Base-by-base conservation (phyloP, 2,888 invertebrate genomes). In the Ophion ellenae region DNA sequence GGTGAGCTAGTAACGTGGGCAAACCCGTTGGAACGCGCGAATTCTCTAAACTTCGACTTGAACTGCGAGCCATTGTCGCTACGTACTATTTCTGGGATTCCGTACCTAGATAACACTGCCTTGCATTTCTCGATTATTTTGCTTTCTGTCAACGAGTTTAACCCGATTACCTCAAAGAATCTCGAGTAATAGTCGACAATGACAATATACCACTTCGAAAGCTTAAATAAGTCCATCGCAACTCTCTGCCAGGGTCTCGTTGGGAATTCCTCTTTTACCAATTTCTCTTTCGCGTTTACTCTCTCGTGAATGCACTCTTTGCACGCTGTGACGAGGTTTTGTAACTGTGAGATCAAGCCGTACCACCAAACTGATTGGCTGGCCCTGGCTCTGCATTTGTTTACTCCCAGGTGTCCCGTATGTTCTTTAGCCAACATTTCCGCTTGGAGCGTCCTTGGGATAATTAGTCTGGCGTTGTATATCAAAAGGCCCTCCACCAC, bases 81-180 rank as follows among this genome's bases (percentile, higher is more conserved):
- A 64, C 88, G 77, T 17, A 90, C 87, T 11, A 87, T 83, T 71
- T 90, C 89, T 11, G 89, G 88, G 20, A 90, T 86, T 14, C 89
- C 90, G 61, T 40, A 69, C 17, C 77, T 59, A n/a, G 77, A 69
- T 40, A 78, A 78, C 10, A 78, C 57, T 69, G 81, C 75, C 83
- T 89, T 73, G 59, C 83, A 83, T 24, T 24, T 24, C 24, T 24
- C 24, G 24, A 24, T 24, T 24, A 24, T 24, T 24, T 24, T 1
- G 24, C 36, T 45, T 7, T 67, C 75, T 17, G 78, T 67, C 14
- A 45, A 81, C 20, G 24, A 24, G 24, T 24, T 24, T 24, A 24
- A 24, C 24, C 1, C 24, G 24, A 24, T 24, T 24, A 24, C 24
- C 24, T 24, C 24, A 24, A 24, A 24, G 24, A 24, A 24, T 24